phyloP scores from a whole-genome alignment of 2,797 vertebrate genomes.

The Petrocephalus sullivani region DNA sequence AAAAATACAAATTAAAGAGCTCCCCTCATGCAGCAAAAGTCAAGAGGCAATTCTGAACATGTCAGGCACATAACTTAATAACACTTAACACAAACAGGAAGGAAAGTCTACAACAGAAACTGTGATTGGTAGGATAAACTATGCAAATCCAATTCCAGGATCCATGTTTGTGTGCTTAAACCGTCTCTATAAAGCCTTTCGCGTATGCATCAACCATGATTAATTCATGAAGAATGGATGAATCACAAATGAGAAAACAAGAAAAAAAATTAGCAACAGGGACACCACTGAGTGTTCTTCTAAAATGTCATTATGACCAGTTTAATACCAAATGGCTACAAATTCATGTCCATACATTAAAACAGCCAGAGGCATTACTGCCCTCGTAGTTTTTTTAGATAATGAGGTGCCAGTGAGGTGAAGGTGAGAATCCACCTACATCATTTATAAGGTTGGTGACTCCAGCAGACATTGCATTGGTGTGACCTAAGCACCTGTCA shows the following conservation, averaged over 20 bases:
- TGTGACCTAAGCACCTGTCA: too few relatives aligned
- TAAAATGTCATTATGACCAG: not conserved
- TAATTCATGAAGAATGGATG: not conserved
- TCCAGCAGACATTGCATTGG: not conserved
- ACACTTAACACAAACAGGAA: not conserved
- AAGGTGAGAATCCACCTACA: not conserved
- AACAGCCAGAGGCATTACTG: not conserved
- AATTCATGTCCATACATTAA: not conserved
- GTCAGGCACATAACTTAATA: not conserved
- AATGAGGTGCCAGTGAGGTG: not conserved
- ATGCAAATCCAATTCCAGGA: not conserved
- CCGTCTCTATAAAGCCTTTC: not conserved
- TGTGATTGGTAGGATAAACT: not conserved
- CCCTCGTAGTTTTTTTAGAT: not conserved
- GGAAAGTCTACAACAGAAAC: not conserved
- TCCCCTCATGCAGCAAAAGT: not conserved
- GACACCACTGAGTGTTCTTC: not conserved
- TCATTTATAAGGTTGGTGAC: not conserved
- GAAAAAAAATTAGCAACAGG: not conserved
- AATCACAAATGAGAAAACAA: not conserved
- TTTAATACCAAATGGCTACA: not conserved
- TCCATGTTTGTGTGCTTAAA: not conserved
- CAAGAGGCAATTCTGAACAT: constrained; percentile 9
- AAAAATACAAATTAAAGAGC: not conserved
- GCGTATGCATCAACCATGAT: not conserved